phyloP scores from a whole-genome alignment of 2,888 invertebrate genomes.

The Brachynemurus nebulosus region DNA sequence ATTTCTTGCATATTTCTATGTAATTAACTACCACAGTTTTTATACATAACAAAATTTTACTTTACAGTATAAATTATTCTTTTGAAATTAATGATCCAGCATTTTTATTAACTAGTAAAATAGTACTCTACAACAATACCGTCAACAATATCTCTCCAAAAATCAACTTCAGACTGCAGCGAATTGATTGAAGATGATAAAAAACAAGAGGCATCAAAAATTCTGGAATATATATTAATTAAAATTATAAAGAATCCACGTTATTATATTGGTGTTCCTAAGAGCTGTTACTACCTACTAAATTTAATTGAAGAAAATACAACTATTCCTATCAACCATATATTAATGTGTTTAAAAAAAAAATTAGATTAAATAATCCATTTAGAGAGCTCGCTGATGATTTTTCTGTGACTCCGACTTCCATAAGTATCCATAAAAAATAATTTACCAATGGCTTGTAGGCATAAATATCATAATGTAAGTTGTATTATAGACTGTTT shows the following conservation, averaged over 20 bases:
- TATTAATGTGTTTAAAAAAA: slow-evolving; percentile 3
- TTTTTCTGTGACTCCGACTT: slow-evolving; percentile 5
- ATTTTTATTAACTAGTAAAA: no score
- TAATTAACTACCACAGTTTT: no score
- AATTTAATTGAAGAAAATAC: neutral
- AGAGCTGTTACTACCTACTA: slow-evolving; percentile 2
- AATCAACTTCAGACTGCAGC: no score
- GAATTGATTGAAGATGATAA: no score
- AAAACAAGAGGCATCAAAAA: no score
- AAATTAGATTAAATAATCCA: neutral
- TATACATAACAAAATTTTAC: no score
- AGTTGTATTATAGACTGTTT: slow-evolving; percentile 27
- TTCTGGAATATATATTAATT: no score
- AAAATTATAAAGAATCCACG: neutral
- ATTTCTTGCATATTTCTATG: no score
- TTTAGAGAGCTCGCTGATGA: slow-evolving; percentile 8
- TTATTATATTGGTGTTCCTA: slow-evolving; percentile 1
- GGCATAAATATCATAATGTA: slow-evolving; percentile 15
- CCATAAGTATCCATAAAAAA: slow-evolving; percentile 13
- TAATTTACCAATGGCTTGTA: slow-evolving; percentile 13
- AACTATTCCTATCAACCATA: neutral
- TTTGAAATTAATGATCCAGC: no score
- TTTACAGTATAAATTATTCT: no score
- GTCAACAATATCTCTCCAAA: no score
- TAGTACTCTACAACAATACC: no score